These are phyloP conservation scores for Forbesichthys papilliferus DNA, from an alignment of 2,113 vertebrate genomes.

Conservation along the genomic window DNA sequence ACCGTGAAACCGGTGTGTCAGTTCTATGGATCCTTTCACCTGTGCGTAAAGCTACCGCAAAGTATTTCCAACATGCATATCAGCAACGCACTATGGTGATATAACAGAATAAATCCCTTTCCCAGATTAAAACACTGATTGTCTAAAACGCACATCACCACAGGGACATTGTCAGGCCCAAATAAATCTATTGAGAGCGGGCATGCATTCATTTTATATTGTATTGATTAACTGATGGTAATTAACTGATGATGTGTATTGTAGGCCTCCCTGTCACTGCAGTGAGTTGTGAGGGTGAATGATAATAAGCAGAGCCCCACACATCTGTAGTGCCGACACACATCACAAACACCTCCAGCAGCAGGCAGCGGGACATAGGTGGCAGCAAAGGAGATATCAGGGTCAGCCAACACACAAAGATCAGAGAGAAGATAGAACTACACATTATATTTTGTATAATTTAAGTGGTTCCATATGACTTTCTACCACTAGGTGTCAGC, in stretches of 20 bases:
- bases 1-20: too few relatives aligned
- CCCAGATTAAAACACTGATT: too few relatives aligned
- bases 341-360: conserved; percentile 40
- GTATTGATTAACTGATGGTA: too few relatives aligned
- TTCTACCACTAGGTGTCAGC: background rate
- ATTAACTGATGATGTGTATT: background rate
- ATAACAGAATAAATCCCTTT: too few relatives aligned
- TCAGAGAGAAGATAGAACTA: conserved; percentile 6
- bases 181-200: too few relatives aligned
- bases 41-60: too few relatives aligned
- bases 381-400: conserved; percentile 20
- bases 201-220: too few relatives aligned
- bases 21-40: too few relatives aligned
- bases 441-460: background rate
- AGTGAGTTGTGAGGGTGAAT: conserved; percentile 3
- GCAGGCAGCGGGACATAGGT: conserved; percentile 35
- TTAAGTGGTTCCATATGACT: background rate
- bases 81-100: too few relatives aligned
- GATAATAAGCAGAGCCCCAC: conserved; percentile 4
- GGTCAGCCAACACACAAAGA: conserved; percentile 10
- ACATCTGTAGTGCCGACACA: conserved; percentile 12
- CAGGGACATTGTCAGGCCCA: too few relatives aligned
- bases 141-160: too few relatives aligned
- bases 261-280: background rate
- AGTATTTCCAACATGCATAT: too few relatives aligned